Evolutionary conservation across 1,140 invertebrate species (phyloP), one percentile per base, ranked within the genome.

Genomic region (Sycophila sp.): DNA sequence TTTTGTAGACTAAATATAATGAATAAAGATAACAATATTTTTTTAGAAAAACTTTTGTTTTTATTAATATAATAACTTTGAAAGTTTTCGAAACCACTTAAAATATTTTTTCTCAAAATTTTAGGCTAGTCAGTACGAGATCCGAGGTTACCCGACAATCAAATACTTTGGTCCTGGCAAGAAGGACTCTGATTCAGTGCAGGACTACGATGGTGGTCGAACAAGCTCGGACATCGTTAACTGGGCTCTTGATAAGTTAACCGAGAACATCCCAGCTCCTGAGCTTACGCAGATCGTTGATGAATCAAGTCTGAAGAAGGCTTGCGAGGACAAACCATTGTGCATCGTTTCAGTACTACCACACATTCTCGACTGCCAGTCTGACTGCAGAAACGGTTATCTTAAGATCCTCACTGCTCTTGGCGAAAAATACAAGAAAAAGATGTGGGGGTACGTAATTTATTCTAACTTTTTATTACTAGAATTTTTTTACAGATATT

Each of bases 141-240:
- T 99, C 36, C 90, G 93, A 77, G 98, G 98, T 0, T 99, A 97
- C 87, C 98, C 98, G 10, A 99, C 98, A 8, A 99, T 99, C 71
- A 99, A 99, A 86, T 92, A 93, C 81, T 99, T 99, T 88, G 88
- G 91, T 1, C 88, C 92, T 32, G 96, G 96, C 62, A 91, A 91
- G 71, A 97, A 96, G 83, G 87, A 90, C 64, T 80, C 85, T 0
- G 90, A 90, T 73, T 91, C 90, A 15, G 92, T 89, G 6, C 89
- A 91, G 71, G 94, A 97, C 53, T 95, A 94, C 80, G 89, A 92
- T 80, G 98, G 98, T 28, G 98, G 97, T n/a, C 89, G 98, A 64
- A 97, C 95, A 0, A 88, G 93, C 6, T 89, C 85, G 47, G 98
- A 98, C 76, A 99, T 99, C 79, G 94, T 99, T 1, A 88, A 86